Percentiles rank a stretch among this genome's conserved stretches.
Evolutionary conservation across 2,888 invertebrate genomes (phyloP).

Genomic region (Lamellibrachia columna): DNA sequence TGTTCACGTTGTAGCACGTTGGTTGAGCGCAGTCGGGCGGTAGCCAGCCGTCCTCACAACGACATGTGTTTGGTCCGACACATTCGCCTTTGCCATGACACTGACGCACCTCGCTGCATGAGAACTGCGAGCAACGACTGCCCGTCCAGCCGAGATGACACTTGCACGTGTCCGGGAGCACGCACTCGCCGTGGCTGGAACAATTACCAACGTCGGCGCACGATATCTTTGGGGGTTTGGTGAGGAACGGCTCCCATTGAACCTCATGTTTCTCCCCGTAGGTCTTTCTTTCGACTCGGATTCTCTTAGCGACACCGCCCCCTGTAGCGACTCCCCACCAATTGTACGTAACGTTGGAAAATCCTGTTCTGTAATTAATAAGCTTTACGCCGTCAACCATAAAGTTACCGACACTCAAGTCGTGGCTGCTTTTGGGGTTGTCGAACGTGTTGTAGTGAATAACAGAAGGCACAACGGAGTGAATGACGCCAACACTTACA

Average conservation of each 20-base stretch:
- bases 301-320: not conserved
- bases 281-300: not conserved
- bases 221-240: not conserved
- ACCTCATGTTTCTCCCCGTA: not conserved
- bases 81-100: conserved; percentile 42
- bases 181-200: conserved; percentile 31
- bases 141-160: conserved; percentile 33
- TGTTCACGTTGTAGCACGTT: conserved; percentile 33
- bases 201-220: conserved; percentile 30
- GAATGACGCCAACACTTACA: not conserved
- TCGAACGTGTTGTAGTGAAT: not conserved
- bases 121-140: not conserved
- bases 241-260: conserved; percentile 29
- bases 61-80: conserved; percentile 43
- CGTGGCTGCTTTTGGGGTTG: not conserved
- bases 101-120: not conserved
- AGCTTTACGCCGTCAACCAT: not conserved
- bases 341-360: not conserved
- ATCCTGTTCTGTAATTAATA: not conserved
- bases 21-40: conserved; percentile 35
- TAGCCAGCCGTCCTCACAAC: conserved; percentile 42
- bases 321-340: not conserved
- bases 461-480: not conserved
- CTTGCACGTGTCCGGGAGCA: conserved; percentile 31
- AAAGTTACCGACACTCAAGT: not conserved